These are phyloP conservation scores for Oreochromis tanganicae DNA, from an alignment of 2,113 vertebrate species.

Conservation along the genomic window DNA sequence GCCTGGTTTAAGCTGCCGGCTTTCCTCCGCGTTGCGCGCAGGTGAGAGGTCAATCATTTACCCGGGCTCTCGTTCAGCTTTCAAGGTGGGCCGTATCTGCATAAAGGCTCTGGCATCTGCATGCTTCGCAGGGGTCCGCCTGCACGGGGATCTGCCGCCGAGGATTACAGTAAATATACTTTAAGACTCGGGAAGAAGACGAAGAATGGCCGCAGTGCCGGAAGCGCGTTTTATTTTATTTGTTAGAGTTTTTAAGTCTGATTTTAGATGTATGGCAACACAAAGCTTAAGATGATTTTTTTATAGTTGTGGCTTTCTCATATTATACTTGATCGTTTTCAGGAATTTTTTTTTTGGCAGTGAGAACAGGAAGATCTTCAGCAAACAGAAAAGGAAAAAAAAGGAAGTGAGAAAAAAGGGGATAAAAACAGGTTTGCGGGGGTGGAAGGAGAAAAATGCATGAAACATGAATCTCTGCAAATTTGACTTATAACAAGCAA, in stretches of 20 bases:
- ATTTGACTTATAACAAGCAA: constrained; percentile 99
- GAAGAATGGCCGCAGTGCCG: not conserved
- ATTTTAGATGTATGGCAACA: not conserved
- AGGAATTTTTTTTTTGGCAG: not conserved
- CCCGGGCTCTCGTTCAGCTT: constrained; percentile 86
- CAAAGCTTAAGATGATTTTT: not conserved
- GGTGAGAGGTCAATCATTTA: constrained; percentile 94
- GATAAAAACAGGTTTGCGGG: constrained; percentile 62
- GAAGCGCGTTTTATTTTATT: not conserved
- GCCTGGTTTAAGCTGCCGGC: constrained; percentile 93
- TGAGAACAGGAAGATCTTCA: constrained; percentile 11
- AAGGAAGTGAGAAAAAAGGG: not conserved
- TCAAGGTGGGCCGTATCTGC: constrained; percentile 82
- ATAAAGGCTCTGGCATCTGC: constrained; percentile 86
- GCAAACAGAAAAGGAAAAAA: constrained; percentile 22
- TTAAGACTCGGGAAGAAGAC: constrained; percentile 18
- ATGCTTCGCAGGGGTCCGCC: constrained; percentile 80
- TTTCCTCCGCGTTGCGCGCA: constrained; percentile 65
- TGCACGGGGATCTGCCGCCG: constrained; percentile 33
- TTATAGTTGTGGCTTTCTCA: not conserved
- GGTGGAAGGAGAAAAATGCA: constrained; percentile 80
- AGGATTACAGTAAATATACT: constrained; percentile 63
- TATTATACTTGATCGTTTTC: not conserved
- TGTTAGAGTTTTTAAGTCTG: not conserved
- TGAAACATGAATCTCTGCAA: constrained; percentile 99